Evolutionary conservation across 2,888 invertebrate species (phyloP).

Genomic region (Arrhopalites spinosus): DNA sequence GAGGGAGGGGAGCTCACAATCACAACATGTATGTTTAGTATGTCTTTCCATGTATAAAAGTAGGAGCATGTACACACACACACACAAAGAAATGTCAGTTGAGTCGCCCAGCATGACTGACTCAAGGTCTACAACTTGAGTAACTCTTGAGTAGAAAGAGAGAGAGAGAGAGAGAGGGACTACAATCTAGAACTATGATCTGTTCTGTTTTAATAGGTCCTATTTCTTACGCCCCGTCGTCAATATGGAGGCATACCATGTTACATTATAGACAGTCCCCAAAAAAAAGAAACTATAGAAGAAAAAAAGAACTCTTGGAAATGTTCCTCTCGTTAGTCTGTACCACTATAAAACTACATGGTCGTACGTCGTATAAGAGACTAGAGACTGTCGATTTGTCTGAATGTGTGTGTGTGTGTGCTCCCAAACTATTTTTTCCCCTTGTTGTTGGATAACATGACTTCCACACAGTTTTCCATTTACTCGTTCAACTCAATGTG

Average conservation of each 20-base stretch:
- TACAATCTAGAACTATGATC: slow-evolving; percentile 7
- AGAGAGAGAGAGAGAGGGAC: not conserved
- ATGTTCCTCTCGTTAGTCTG: no score
- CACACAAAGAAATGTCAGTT: not conserved
- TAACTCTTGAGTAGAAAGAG: not conserved
- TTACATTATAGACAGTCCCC: no score
- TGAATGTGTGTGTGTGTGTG: no score
- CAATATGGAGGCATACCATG: not conserved
- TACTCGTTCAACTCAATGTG: not conserved
- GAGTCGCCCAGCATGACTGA: not conserved
- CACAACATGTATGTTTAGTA: no score
- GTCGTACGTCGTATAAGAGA: no score
- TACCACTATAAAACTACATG: no score
- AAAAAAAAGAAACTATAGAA: no score
- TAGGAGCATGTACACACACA: not conserved
- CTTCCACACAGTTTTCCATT: not conserved
- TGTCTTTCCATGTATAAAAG: no score
- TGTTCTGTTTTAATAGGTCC: not conserved
- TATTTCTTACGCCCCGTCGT: slow-evolving; percentile 4
- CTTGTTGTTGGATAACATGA: not conserved
- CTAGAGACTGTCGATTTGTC: no score
- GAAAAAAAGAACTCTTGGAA: no score
- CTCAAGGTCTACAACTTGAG: not conserved
- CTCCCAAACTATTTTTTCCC: no score
- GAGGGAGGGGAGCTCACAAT: not conserved